phyloP scores from a whole-genome alignment of 2,113 vertebrate genomes.

The Nettapus auritus region DNA sequence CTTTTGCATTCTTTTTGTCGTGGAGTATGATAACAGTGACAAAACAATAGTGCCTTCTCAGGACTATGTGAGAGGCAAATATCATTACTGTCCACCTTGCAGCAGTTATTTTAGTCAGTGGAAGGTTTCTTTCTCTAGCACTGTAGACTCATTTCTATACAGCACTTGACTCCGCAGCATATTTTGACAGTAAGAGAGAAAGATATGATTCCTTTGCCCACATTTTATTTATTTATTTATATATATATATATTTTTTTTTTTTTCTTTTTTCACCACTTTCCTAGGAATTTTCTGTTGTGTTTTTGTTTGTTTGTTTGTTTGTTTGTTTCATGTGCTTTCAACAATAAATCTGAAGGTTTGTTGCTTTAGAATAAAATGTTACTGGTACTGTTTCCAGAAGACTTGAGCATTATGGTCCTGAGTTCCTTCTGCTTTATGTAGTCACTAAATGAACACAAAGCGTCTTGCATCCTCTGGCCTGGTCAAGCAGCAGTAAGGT shows the following conservation, averaged over 20 bases:
- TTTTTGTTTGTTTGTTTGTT: not conserved
- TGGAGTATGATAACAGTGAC: not conserved
- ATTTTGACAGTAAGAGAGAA: not conserved
- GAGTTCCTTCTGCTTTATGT: not conserved
- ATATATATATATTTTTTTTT: no score
- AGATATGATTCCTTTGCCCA: not conserved
- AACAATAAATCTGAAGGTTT: not conserved
- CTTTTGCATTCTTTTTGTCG: not conserved
- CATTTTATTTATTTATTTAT: not conserved
- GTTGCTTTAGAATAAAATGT: not conserved
- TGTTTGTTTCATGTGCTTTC: not conserved
- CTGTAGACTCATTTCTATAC: not conserved
- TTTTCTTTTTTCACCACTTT: not conserved
- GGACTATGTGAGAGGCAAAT: fast-evolving
- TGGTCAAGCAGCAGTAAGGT: not conserved
- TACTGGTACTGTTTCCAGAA: not conserved
- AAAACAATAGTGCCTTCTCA: not conserved
- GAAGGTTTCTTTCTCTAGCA: not conserved
- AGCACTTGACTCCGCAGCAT: not conserved
- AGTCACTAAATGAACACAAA: not conserved
- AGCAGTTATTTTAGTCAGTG: not conserved
- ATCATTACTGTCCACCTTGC: not conserved
- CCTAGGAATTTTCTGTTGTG: not conserved
- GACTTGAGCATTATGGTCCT: not conserved
- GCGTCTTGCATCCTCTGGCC: not conserved